A percentile compares a stretch with the other conserved stretches of the same genome.
These are phyloP conservation scores for Lontra canadensis DNA, from an alignment of 2,113 vertebrate genomes.

Conservation along the genomic window DNA sequence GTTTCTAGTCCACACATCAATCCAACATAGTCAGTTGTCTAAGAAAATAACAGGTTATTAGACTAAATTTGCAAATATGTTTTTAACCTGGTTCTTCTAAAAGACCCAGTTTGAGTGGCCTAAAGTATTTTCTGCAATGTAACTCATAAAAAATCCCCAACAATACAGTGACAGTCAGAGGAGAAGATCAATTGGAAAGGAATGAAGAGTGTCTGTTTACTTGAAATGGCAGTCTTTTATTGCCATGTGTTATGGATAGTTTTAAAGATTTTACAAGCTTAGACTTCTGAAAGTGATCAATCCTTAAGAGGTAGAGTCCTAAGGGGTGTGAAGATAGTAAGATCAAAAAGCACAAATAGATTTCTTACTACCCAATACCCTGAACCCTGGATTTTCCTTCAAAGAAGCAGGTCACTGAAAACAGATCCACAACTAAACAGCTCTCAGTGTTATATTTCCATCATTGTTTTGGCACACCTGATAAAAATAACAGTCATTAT, in stretches of 20 bases:
- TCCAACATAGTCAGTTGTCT: not conserved
- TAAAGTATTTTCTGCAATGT: not conserved
- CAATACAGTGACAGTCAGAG: not conserved
- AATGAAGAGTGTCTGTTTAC: not conserved
- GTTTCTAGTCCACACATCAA: not conserved
- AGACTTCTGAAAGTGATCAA: conserved; percentile 7
- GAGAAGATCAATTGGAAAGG: not conserved
- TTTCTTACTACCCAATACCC: not conserved
- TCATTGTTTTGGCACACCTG: not conserved
- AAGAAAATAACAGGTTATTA: not conserved
- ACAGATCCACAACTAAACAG: not conserved
- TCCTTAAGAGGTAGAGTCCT: not conserved
- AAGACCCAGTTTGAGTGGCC: not conserved
- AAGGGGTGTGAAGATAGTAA: not conserved
- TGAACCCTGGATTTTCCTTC: not conserved
- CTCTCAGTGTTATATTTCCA: not conserved
- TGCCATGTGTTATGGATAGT: not conserved
- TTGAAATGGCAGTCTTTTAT: not conserved
- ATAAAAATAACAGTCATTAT: not conserved
- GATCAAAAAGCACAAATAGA: not conserved
- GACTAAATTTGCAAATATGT: not conserved
- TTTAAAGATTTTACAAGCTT: conserved; percentile 24
- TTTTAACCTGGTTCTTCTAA: not conserved
- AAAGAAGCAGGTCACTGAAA: not conserved
- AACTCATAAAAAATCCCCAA: not conserved